Percentiles rank a stretch among this genome's conserved stretches.
Conservation (phyloP, 2,888 invertebrate species). For the Oscheius sp. region DNA sequence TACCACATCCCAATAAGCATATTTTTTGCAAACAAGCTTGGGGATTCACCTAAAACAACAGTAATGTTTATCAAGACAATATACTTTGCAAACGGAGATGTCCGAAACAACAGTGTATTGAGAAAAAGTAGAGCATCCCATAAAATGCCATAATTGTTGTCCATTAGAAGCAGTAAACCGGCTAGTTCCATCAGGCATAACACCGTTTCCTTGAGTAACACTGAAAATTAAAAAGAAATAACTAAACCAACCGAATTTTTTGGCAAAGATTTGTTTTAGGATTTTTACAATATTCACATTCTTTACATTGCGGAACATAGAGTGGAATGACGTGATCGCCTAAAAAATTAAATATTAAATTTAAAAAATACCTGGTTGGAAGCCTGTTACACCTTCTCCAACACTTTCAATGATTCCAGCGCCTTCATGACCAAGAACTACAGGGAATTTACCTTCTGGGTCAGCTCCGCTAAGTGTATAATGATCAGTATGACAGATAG, state of each 20-base stretch:
- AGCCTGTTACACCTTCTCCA: constrained; percentile 87
- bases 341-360: constrained; percentile 12
- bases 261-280: constrained; percentile 96
- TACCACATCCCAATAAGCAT: constrained; percentile 89
- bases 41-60: constrained; percentile 76
- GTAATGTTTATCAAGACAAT: background rate
- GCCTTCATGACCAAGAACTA: constrained; percentile 94
- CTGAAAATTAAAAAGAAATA: constrained; percentile 44
- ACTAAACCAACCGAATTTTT: constrained; percentile 82
- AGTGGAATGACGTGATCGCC: constrained; percentile 96
- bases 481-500: constrained; percentile 90
- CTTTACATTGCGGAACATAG: constrained; percentile 93
- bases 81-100: constrained; percentile 92
- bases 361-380: constrained; percentile 83
- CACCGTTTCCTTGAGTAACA: constrained; percentile 79
- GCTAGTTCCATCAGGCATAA: constrained; percentile 90
- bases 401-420: constrained; percentile 93
- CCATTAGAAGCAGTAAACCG: constrained; percentile 80
- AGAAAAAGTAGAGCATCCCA: constrained; percentile 90
- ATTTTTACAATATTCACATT: constrained; percentile 94
- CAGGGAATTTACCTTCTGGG: constrained; percentile 90
- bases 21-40: constrained; percentile 86
- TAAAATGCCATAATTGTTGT: constrained; percentile 85
- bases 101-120: constrained; percentile 93
- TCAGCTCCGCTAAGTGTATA: constrained; percentile 81